Evolutionary conservation across 1,140 invertebrate genomes (phyloP).

Genomic region (Pollicipes pollicipes): DNA sequence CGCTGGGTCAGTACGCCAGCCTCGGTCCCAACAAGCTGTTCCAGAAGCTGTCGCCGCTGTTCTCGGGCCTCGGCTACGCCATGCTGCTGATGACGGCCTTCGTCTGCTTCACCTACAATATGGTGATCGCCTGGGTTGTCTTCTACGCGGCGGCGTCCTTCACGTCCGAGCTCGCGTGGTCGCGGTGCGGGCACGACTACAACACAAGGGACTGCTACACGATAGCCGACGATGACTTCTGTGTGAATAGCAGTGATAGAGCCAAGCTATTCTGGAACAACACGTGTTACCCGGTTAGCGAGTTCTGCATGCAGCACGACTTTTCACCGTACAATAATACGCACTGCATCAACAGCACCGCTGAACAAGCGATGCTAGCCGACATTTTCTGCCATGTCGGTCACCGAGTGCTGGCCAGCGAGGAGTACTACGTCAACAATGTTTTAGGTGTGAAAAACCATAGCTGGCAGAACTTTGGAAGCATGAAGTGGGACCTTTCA

Average conservation of each 20-base stretch:
- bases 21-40: conserved; percentile 71
- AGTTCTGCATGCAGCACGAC: conserved; percentile 59
- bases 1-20: conserved; percentile 87
- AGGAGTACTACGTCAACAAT: not conserved
- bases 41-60: conserved; percentile 16
- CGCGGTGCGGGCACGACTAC: conserved; percentile 43
- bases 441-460: not conserved
- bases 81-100: conserved; percentile 95
- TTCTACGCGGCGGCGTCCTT: conserved; percentile 57
- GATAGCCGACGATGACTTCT: not conserved
- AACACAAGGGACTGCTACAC: not conserved
- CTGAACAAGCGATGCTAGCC: not conserved
- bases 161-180: conserved; percentile 49
- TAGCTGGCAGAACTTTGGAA: not conserved
- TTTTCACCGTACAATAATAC: conserved; percentile 42
- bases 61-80: conserved; percentile 81
- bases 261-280: conserved; percentile 12
- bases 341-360: conserved; percentile 5
- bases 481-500: not conserved
- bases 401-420: not conserved
- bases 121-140: conserved; percentile 82
- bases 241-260: not conserved
- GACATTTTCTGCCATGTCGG: too few relatives aligned
- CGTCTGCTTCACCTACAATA: conserved; percentile 98
- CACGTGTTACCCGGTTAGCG: conserved; percentile 8